Conservation (phyloP, 2,113 vertebrate species). For the Lepus americanus region DNA sequence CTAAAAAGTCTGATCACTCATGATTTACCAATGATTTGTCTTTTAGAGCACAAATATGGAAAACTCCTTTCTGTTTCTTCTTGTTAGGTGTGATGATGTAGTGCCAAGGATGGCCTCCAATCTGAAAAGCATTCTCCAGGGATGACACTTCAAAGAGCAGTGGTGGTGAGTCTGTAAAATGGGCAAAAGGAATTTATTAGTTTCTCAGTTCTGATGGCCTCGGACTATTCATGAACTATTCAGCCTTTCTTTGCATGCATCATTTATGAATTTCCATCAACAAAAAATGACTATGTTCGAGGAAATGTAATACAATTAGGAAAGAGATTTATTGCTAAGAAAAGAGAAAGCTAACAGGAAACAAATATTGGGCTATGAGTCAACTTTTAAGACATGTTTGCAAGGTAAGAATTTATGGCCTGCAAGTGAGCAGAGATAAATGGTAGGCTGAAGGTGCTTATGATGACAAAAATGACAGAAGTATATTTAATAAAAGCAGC, state of each 20-base stretch:
- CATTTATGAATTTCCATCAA: slow-evolving; percentile 51
- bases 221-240: slow-evolving; percentile 40
- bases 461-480: not conserved
- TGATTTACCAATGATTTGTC: slow-evolving; percentile 93
- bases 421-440: not conserved
- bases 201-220: slow-evolving; percentile 67
- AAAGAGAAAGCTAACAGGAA: slow-evolving; percentile 36
- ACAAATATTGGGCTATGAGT: not conserved
- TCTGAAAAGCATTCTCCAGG: slow-evolving; percentile 94
- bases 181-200: slow-evolving; percentile 79
- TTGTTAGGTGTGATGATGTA: slow-evolving; percentile 97
- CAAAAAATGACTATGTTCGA: slow-evolving; percentile 59
- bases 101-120: slow-evolving; percentile 98
- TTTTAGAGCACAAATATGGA: slow-evolving; percentile 95
- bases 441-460: slow-evolving; percentile 29
- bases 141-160: slow-evolving; percentile 95
- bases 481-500: slow-evolving; percentile 29
- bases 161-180: slow-evolving; percentile 91
- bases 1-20: slow-evolving; percentile 53
- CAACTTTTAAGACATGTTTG: slow-evolving; percentile 44
- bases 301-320: slow-evolving; percentile 50
- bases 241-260: slow-evolving; percentile 57
- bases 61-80: slow-evolving; percentile 93
- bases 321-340: slow-evolving; percentile 44
- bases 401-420: not conserved